Evolutionary conservation across 2,113 vertebrate genomes (phyloP).

Genomic region (Sceloporus undulatus): DNA sequence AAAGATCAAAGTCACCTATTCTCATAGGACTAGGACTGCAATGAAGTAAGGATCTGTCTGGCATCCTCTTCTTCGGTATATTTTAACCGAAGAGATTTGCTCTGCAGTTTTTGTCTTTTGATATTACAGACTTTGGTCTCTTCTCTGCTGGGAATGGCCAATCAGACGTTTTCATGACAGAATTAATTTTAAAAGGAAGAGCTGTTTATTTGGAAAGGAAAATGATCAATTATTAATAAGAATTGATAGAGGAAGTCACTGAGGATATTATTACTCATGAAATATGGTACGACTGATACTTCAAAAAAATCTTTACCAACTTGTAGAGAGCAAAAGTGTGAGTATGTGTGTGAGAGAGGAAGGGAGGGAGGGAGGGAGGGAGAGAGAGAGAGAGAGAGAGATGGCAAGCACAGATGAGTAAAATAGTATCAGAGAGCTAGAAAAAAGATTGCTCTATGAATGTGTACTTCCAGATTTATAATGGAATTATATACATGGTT

Average conservation of each 20-base stretch:
- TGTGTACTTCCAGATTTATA: not conserved
- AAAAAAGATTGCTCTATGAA: not conserved
- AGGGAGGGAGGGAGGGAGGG: not conserved
- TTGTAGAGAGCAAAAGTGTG: not conserved
- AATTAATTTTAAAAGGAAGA: slow-evolving; percentile 34
- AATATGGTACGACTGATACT: slow-evolving; percentile 27
- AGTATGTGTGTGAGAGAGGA: not conserved
- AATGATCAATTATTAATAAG: slow-evolving; percentile 25
- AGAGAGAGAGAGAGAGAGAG: slow-evolving; percentile 12
- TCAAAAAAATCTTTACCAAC: slow-evolving; percentile 40
- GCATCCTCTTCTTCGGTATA: slow-evolving; percentile 24
- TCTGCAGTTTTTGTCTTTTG: slow-evolving; percentile 50
- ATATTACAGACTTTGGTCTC: slow-evolving; percentile 33
- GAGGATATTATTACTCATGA: slow-evolving; percentile 16
- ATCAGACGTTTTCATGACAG: slow-evolving; percentile 47
- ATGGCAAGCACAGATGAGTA: not conserved
- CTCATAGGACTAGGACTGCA: slow-evolving; percentile 8
- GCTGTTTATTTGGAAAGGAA: slow-evolving; percentile 8
- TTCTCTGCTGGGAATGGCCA: slow-evolving; percentile 49
- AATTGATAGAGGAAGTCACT: slow-evolving; percentile 33
- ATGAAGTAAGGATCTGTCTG: slow-evolving; percentile 23
- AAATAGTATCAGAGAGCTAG: not conserved
- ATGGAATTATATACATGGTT: not conserved
- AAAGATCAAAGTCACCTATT: slow-evolving; percentile 54
- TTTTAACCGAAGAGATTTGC: slow-evolving; percentile 31